Base-by-base conservation (phyloP, 1,140 invertebrate genomes). In the Hermetia illucens region DNA sequence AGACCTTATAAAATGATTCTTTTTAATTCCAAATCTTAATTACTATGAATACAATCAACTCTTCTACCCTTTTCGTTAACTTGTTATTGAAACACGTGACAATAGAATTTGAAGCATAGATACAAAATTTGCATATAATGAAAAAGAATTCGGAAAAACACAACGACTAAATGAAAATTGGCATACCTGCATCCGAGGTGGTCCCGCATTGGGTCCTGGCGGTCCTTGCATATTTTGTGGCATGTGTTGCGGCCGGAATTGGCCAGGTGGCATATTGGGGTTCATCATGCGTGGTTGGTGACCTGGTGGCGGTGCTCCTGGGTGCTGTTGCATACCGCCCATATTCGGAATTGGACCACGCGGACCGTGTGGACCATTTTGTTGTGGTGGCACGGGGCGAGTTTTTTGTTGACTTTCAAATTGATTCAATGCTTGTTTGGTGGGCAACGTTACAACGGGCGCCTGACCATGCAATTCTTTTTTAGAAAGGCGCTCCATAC, bases 391-490 rank as follows among this genome's bases (percentile, higher is more conserved):
- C 21, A 76, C 71, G 21, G 84, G 82, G 40, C 86, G 70, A 13
- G 84, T 89, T 64, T 91, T 90, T 37, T 84, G 87, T 62, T 90
- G 82, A 54, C 86, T 83, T 58, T 91, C 87, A 70, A 91, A 88
- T 68, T 86, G 69, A 46, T 70, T 71, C 42, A 74, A 53, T 4
- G 71, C 71, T 62, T 92, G 85, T 68, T 95, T 96, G 38, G 84
- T 97, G 24, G 91, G 93, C 56, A 84, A 81, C 15, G 93, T 95
- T 22, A 98, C 93, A 36, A 91, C 77, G 2, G 91, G 91, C 51
- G 76, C 78, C 58, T 97, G 92, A 19, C 93, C 93, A 61, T 98
- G 89, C 10, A 98, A 68, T 52, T 95, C 90, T 56, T 89, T 92
- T 58, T 93, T 92, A 1, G 86, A 79, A 27, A 98, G 66, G 44